Evolutionary conservation across 1,140 invertebrate genomes (phyloP).

Genomic region (Eumaeus atala): DNA sequence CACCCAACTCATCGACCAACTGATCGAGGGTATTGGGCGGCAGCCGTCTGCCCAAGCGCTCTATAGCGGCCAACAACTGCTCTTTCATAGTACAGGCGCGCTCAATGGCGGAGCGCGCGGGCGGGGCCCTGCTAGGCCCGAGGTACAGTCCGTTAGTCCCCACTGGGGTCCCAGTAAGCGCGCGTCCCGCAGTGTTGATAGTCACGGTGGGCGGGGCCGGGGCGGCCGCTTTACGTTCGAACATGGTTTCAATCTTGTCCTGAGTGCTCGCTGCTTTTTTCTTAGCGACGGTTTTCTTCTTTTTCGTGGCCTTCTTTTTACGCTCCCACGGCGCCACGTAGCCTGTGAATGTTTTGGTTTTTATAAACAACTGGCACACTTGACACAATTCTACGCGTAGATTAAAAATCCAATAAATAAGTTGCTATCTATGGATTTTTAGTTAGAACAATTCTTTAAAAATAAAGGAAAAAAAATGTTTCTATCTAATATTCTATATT

Average conservation of each 20-base stretch:
- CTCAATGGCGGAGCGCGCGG: conserved; percentile 88
- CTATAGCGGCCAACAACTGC: conserved; percentile 90
- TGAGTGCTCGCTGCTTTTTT: conserved; percentile 82
- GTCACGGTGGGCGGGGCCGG: conserved; percentile 43
- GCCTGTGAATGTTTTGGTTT: not conserved
- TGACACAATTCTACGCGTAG: too few relatives aligned
- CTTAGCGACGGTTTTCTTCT: conserved; percentile 78
- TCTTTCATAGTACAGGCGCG: conserved; percentile 94
- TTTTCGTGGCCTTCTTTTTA: conserved; percentile 82
- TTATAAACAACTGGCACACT: too few relatives aligned
- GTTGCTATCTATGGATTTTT: too few relatives aligned
- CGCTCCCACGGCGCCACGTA: conserved; percentile 84
- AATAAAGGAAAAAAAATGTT: too few relatives aligned
- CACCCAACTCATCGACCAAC: conserved; percentile 97
- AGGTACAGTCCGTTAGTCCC: conserved; percentile 68
- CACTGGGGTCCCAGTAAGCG: conserved; percentile 58
- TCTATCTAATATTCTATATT: too few relatives aligned
- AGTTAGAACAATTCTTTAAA: too few relatives aligned
- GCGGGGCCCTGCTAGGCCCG: conserved; percentile 60
- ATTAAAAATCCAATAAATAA: too few relatives aligned
- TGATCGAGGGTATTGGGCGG: conserved; percentile 99
- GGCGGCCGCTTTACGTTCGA: conserved; percentile 75
- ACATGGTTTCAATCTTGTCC: conserved; percentile 83
- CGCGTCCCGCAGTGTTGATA: conserved; percentile 28
- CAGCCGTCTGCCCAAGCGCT: conserved; percentile 88